Evolutionary conservation across 2,888 invertebrate genomes (phyloP), one percentile per base, ranked within the genome.

Genomic region (Callosobruchus maculatus): DNA sequence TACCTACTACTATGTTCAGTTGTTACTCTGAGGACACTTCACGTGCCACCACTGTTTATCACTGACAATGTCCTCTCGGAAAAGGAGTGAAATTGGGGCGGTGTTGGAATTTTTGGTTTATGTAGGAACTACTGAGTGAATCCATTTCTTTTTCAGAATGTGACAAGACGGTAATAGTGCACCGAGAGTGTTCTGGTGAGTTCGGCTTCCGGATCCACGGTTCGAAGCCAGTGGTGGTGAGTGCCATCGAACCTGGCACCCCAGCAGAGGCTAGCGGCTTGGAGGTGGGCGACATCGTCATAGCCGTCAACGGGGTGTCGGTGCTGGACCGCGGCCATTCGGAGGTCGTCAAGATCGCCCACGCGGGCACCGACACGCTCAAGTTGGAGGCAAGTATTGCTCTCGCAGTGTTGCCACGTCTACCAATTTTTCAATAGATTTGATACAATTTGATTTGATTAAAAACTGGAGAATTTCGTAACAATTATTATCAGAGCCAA

Each of bases 131-230:
- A n/a, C n/a, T n/a, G n/a, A n/a, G n/a, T n/a, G n/a, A n/a, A n/a
- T n/a, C n/a, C n/a, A n/a, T n/a, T n/a, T 70, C 49, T 71, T 69
- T 69, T 88, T 4, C 88, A 97, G 97, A 95, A 87, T 93, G 95
- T 83, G 96, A 97, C 88, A 96, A 97, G 87, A 93, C 93, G 21
- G 94, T 97, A 49, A 90, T 94, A 73, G 94, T 97, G 3, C 92
- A 92, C 78, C 92, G 95, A 72, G 94, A 94, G 81, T 49, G 49
- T 49, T 92, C 93, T 22, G 95, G 95, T 67, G 97, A 97, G 85
- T 98, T 97, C 85, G 97, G 97, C 20, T 97, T 98, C 87, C 92
- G 98, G 76, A 97, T 98, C 83, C 96, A 97, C 82, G 97, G 97
- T 26, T 96, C 96, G 75, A 95, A 96, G 83, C 98, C 98, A 0